Evolutionary conservation across 2,888 invertebrate species (phyloP).

Genomic region (Trichopoda pennipes): DNA sequence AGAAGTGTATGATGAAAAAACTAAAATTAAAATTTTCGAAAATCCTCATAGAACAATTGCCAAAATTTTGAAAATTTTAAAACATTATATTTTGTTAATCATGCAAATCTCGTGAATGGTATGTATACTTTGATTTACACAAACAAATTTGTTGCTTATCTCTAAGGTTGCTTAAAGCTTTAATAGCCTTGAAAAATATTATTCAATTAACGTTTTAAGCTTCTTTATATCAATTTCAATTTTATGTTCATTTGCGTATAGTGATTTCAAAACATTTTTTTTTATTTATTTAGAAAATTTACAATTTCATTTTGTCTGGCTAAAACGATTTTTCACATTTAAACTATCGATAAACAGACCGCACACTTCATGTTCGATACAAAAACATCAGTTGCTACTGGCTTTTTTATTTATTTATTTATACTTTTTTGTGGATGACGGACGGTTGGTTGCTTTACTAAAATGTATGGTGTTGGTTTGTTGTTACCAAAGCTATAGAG

Average conservation of each 20-base stretch:
- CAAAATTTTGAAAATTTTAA: too few species aligned
- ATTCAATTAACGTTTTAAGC: constrained; percentile 38
- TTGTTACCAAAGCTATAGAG: constrained; percentile 19
- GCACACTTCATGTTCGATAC: constrained; percentile 69
- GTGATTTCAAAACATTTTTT: constrained; percentile 39
- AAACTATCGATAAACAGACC: constrained; percentile 65
- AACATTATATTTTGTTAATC: background rate
- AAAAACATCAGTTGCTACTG: constrained; percentile 66
- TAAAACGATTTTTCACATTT: constrained; percentile 67
- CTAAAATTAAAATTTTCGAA: too few species aligned
- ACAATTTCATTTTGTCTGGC: constrained; percentile 65
- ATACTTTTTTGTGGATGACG: background rate
- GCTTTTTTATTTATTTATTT: constrained; percentile 25
- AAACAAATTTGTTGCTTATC: constrained; percentile 40
- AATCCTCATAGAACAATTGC: too few species aligned
- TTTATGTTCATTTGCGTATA: background rate
- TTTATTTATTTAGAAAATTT: constrained; percentile 35
- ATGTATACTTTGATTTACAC: background rate
- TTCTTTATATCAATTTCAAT: constrained; percentile 35
- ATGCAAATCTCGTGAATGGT: background rate
- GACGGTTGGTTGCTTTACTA: background rate
- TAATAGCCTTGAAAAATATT: constrained; percentile 50
- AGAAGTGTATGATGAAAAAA: too few species aligned
- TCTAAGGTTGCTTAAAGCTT: background rate
- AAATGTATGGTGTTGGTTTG: constrained; percentile 15